phyloP scores from a whole-genome alignment of 53 echinoderm and acorn worm species.

The Crossaster papposus region DNA sequence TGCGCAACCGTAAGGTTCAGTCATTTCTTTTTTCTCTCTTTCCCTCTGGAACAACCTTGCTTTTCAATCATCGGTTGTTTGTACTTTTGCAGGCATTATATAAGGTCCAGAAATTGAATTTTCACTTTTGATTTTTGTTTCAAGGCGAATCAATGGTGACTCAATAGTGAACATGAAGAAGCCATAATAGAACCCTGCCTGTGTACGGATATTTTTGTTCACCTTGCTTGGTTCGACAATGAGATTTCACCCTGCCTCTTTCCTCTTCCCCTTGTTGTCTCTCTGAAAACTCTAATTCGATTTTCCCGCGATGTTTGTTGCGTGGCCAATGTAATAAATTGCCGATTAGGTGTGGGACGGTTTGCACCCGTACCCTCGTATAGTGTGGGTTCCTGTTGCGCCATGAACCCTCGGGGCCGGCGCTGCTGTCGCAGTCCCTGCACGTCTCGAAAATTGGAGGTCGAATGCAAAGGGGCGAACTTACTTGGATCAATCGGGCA shows the following conservation, averaged over 20 bases:
- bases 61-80: not conserved
- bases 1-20: too few relatives aligned
- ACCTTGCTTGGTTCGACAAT: constrained; percentile 32
- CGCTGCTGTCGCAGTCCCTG: not conserved
- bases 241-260: constrained; percentile 18
- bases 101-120: constrained; percentile 16
- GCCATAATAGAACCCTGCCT: not conserved
- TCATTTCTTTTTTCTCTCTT: not conserved
- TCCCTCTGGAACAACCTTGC: not conserved
- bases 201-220: constrained; percentile 4
- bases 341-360: constrained; percentile 22
- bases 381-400: not conserved
- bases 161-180: too few relatives aligned
- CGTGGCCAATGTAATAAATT: constrained; percentile 33
- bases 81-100: not conserved
- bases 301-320: constrained; percentile 53
- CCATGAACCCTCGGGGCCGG: constrained; percentile 22
- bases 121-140: constrained; percentile 30
- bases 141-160: constrained; percentile 39
- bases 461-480: constrained; percentile 1
- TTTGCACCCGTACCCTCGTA: too few relatives aligned
- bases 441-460: constrained; percentile 13
- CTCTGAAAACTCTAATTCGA: constrained; percentile 40
- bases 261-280: constrained; percentile 30
- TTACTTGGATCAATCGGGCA: not conserved